Evolutionary conservation across 2,113 vertebrate genomes (phyloP).

Genomic region (Eidolon helvum): DNA sequence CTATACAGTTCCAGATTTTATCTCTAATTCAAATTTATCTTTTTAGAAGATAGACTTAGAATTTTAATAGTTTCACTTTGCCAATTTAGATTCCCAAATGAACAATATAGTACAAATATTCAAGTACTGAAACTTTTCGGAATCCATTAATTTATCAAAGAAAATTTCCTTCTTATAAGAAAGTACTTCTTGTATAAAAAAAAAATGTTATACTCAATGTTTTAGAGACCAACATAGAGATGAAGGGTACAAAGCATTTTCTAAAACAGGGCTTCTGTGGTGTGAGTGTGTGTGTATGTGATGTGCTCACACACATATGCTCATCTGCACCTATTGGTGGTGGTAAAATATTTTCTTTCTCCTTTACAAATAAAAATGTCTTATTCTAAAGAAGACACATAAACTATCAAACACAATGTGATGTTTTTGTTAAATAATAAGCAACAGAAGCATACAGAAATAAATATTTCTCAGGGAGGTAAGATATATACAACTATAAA

Average conservation of each 20-base stretch:
- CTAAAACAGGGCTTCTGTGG: not conserved
- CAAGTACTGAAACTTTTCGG: not conserved
- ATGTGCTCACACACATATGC: rapidly evolving
- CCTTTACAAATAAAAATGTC: slow-evolving; percentile 78
- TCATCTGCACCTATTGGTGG: not conserved
- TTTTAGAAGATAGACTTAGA: not conserved
- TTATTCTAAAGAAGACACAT: slow-evolving; percentile 83
- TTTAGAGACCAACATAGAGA: not conserved
- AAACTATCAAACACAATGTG: slow-evolving; percentile 87
- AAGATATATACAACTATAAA: slow-evolving; percentile 90
- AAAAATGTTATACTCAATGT: not conserved
- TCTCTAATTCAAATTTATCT: not conserved
- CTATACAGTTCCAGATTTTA: not conserved
- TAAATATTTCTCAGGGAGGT: slow-evolving; percentile 88
- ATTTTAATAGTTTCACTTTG: not conserved
- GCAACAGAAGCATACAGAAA: slow-evolving; percentile 85
- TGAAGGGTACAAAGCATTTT: not conserved
- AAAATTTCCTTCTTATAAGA: not conserved
- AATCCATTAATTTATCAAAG: not conserved
- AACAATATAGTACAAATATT: not conserved
- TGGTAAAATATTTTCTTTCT: slow-evolving; percentile 64
- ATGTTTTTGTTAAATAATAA: slow-evolving; percentile 89
- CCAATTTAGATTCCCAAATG: not conserved
- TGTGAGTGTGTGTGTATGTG: not conserved
- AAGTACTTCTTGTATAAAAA: not conserved